These are phyloP conservation scores for Orthosia incerta DNA, from an alignment of 2,888 invertebrate genomes.

Conservation along the genomic window DNA sequence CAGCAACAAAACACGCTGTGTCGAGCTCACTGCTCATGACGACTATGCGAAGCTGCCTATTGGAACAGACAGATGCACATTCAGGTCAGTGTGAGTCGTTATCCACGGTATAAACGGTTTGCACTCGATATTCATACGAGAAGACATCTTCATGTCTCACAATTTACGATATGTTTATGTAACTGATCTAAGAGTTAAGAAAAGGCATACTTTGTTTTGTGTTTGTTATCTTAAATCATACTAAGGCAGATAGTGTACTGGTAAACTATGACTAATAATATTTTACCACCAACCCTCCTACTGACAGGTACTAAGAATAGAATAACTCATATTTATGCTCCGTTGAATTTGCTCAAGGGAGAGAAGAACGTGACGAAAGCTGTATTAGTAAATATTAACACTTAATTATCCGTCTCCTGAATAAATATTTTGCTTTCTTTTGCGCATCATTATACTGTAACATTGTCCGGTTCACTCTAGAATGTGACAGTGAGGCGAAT, in stretches of 20 bases:
- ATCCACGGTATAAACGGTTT: conserved; percentile 46
- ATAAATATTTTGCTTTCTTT: conserved; percentile 30
- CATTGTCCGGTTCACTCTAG: not conserved
- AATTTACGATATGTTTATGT: conserved; percentile 47
- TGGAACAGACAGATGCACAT: conserved; percentile 62
- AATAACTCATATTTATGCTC: conserved; percentile 17
- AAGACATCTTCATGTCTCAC: conserved; percentile 44
- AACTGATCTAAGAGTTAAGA: conserved; percentile 31
- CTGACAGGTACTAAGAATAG: conserved; percentile 15
- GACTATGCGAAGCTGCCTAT: conserved; percentile 39
- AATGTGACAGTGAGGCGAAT: conserved; percentile 22
- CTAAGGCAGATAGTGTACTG: not conserved
- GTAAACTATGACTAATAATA: conserved; percentile 44
- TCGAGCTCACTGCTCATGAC: conserved; percentile 33
- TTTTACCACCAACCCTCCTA: conserved; percentile 18
- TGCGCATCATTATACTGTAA: not conserved
- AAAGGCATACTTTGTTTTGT: conserved; percentile 31
- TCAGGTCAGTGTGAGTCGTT: conserved; percentile 63
- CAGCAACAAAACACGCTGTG: conserved; percentile 30
- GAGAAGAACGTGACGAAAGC: conserved; percentile 2
- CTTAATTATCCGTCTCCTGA: conserved; percentile 15
- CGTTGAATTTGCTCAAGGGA: conserved; percentile 16
- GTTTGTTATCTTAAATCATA: conserved; percentile 16
- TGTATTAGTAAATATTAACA: conserved; percentile 44
- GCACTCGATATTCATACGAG: conserved; percentile 46